Conservation (phyloP, 2,888 invertebrate genomes). For the Pseudoips prasinana region DNA sequence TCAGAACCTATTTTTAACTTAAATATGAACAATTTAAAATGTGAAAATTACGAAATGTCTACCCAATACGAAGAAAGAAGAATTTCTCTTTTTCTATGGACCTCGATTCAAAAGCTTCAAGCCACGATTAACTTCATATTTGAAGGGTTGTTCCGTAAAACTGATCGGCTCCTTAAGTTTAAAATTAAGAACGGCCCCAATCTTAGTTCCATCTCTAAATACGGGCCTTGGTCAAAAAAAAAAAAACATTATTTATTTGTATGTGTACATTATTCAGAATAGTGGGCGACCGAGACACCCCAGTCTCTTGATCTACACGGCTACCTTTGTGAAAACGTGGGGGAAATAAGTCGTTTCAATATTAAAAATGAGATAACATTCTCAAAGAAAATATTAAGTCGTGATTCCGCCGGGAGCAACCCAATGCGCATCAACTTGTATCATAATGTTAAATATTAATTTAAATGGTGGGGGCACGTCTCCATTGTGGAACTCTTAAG, state of each 20-base stretch:
- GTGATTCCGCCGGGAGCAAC: slow-evolving; percentile 68
- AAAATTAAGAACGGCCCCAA: too few relatives aligned
- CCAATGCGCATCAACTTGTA: slow-evolving; percentile 74
- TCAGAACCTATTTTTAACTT: too few relatives aligned
- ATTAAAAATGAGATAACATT: slow-evolving; percentile 78
- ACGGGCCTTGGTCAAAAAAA: too few relatives aligned
- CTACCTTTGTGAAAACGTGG: slow-evolving; percentile 66
- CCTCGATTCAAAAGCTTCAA: too few relatives aligned
- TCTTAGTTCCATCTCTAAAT: too few relatives aligned
- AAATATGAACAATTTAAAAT: too few relatives aligned
- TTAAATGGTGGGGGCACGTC: slow-evolving; percentile 54
- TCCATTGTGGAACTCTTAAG: slow-evolving; percentile 39
- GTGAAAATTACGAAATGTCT: too few relatives aligned
- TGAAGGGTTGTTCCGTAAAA: too few relatives aligned
- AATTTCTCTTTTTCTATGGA: too few relatives aligned
- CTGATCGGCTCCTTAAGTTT: too few relatives aligned
- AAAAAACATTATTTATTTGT: slow-evolving; percentile 9
- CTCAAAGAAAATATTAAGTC: slow-evolving; percentile 79
- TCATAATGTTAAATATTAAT: slow-evolving; percentile 76
- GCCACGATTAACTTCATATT: too few relatives aligned
- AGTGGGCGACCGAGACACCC: slow-evolving; percentile 32
- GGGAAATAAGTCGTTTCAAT: slow-evolving; percentile 69
- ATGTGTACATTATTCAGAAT: slow-evolving; percentile 30
- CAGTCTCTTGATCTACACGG: slow-evolving; percentile 55
- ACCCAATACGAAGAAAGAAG: too few relatives aligned